Evolutionary conservation across 2,888 invertebrate genomes (phyloP), one percentile per base, ranked within the genome.

Genomic region (Lutraria lutraria): DNA sequence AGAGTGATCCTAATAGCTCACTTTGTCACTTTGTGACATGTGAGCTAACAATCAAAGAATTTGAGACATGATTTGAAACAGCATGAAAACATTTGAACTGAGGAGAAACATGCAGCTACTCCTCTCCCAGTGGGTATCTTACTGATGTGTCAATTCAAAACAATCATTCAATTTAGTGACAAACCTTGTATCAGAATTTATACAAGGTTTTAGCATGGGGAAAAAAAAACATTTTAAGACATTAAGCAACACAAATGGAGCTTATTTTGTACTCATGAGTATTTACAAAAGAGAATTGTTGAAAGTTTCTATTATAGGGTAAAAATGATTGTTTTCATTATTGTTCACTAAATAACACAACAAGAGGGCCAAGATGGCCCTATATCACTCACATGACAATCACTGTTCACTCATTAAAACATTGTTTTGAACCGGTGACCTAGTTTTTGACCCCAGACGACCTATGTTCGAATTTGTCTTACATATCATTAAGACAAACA

Each of bases 21-120:
- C n/a, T n/a, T n/a, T n/a, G n/a, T n/a, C n/a, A n/a, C n/a, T n/a
- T n/a, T n/a, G n/a, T n/a, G n/a, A n/a, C n/a, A n/a, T n/a, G n/a
- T n/a, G n/a, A n/a, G n/a, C n/a, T n/a, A 63, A 63, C 25, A 68
- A 68, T 68, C n/a, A 68, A 68, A 68, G 25, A 68, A 68, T 68
- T 68, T 68, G 25, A 2, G 63, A 68, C 63, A 68, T 68, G 63
- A 13, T 68, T 68, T 25, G n/a, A 68, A 68, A 68, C 63, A 68
- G 25, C 63, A 68, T 8, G 12, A 19, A 56, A 56, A 56, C 3
- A 56, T 8, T 19, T 15, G 25, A 68, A 68, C 6, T 68, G 25
- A 25, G 25, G 63, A 68, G 63, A n/a, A 68, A 25, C 63, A 68
- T 68, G 25, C 63, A 68, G n/a, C n/a, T 8, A 25, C 0, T 13